Conservation (phyloP, 2,113 vertebrate species). For the Hucho hucho region DNA sequence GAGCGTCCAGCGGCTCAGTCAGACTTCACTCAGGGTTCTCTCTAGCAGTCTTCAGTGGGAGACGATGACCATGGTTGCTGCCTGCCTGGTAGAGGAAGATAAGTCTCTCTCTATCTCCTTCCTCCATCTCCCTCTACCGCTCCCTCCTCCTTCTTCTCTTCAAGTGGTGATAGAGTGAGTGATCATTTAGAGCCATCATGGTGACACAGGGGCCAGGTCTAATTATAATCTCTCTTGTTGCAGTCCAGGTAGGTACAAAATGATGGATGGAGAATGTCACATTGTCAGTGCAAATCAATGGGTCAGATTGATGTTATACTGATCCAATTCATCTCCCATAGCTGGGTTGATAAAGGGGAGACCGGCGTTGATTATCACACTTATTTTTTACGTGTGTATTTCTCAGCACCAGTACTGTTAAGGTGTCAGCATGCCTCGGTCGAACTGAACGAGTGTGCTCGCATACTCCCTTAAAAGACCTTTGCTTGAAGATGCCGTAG, state of each 20-base stretch:
- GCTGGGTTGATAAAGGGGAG: no score
- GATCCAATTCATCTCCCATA: conserved; percentile 26
- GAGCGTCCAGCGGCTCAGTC: conserved; percentile 21
- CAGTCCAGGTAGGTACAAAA: background rate
- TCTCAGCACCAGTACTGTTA: no score
- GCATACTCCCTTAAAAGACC: no score
- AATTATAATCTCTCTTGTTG: background rate
- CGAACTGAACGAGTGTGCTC: no score
- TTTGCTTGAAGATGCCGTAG: no score
- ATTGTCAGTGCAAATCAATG: background rate
- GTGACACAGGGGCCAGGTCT: background rate
- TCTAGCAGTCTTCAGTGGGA: conserved; percentile 32
- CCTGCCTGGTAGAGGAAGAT: conserved; percentile 1
- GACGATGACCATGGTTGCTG: background rate
- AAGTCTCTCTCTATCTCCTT: background rate
- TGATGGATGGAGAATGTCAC: background rate
- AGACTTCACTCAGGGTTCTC: background rate
- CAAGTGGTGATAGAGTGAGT: background rate
- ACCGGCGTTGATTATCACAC: no score
- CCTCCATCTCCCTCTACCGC: no score
- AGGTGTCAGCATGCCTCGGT: no score
- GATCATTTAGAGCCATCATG: background rate
- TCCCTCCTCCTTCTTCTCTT: no score
- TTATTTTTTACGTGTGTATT: no score
- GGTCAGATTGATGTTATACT: conserved; percentile 5